Percentiles rank a stretch among this genome's conserved stretches.
Conservation (phyloP, 2,888 invertebrate species). For the Adelphocoris suturalis region DNA sequence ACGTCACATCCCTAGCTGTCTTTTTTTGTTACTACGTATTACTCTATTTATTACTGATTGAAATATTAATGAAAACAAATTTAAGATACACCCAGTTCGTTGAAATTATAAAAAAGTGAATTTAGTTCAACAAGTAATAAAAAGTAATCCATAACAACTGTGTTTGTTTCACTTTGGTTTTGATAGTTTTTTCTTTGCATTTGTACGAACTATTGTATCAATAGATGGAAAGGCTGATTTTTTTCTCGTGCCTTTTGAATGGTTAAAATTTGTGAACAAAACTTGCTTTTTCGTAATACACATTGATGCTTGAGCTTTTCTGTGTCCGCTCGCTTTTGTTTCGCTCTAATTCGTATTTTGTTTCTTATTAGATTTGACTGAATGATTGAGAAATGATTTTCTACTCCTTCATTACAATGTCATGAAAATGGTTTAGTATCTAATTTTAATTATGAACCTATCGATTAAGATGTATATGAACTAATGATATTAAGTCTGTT, state of each 20-base stretch:
- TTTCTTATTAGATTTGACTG: conserved; percentile 58
- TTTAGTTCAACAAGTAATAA: conserved; percentile 28
- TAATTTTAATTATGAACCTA: conserved; percentile 58
- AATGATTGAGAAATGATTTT: conserved; percentile 45
- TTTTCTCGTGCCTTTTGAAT: conserved; percentile 55
- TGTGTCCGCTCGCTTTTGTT: conserved; percentile 37
- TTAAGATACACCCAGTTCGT: not conserved
- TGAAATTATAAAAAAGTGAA: not conserved
- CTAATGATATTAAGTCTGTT: conserved; percentile 68
- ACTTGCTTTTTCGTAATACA: conserved; percentile 35
- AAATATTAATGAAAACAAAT: conserved; percentile 26
- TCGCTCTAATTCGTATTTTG: conserved; percentile 43
- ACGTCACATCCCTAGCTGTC: conserved; percentile 34
- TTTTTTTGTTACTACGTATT: conserved; percentile 14
- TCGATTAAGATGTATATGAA: conserved; percentile 68
- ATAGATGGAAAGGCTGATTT: conserved; percentile 58
- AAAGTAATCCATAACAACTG: conserved; percentile 9
- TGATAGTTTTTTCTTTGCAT: conserved; percentile 15
- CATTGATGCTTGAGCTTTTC: conserved; percentile 40
- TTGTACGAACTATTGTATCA: conserved; percentile 47
- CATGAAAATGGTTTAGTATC: conserved; percentile 53
- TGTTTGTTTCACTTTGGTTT: conserved; percentile 24
- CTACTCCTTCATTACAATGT: conserved; percentile 56
- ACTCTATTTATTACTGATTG: conserved; percentile 35
- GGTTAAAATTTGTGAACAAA: conserved; percentile 35